Conservation (phyloP, 2,797 vertebrate species). For the Nyctalus aviator region DNA sequence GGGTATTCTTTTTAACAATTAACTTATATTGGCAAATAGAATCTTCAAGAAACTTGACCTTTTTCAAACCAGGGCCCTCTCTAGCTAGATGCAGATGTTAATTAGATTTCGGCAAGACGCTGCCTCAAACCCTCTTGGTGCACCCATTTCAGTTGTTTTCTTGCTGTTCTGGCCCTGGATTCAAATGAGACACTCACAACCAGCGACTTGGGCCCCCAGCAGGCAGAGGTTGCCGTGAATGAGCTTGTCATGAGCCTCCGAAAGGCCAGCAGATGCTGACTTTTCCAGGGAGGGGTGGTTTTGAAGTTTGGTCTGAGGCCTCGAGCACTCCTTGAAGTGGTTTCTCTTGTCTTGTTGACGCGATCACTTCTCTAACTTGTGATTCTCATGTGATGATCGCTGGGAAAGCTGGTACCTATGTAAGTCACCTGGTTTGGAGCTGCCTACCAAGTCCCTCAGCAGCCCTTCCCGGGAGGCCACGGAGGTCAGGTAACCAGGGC, state of each 20-base stretch:
- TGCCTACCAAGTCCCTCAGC: constrained; percentile 31
- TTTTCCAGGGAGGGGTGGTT: not conserved
- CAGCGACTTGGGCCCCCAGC: not conserved
- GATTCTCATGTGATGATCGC: constrained; percentile 5
- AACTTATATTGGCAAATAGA: constrained; percentile 79
- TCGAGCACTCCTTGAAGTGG: not conserved
- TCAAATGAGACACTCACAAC: constrained; percentile 1
- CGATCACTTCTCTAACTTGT: constrained; percentile 9
- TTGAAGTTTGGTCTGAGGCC: not conserved
- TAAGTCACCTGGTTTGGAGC: not conserved
- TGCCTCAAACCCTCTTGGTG: not conserved
- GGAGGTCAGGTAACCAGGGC: not conserved
- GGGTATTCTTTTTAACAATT: constrained; percentile 72
- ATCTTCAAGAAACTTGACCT: constrained; percentile 83
- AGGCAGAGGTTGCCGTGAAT: constrained; percentile 67
- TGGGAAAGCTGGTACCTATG: not conserved
- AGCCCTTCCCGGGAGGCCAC: not conserved
- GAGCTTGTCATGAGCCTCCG: constrained; percentile 73
- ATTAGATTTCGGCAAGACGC: constrained; percentile 66
- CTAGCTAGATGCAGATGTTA: constrained; percentile 74
- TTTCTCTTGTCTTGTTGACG: not conserved
- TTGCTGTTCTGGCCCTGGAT: not conserved
- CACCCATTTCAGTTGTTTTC: constrained; percentile 55
- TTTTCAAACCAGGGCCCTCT: constrained; percentile 77
- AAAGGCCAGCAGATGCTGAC: constrained; percentile 69